These are phyloP conservation scores for Apistogramma diplotaenia DNA, from an alignment of 2,113 vertebrate species.

Conservation along the genomic window DNA sequence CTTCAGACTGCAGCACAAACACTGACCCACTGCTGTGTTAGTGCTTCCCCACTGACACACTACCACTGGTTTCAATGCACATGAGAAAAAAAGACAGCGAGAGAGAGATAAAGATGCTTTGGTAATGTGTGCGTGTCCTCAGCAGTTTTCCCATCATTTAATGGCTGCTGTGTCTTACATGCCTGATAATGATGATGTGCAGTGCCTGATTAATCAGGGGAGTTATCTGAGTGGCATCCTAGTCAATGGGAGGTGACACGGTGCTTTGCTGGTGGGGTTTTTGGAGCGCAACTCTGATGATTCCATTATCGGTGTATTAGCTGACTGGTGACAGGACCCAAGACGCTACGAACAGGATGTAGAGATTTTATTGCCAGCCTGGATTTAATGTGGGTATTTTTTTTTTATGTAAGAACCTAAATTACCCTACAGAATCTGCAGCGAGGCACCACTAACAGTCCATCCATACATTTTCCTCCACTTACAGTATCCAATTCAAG, in stretches of 20 bases:
- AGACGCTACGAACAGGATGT: constrained; percentile 19
- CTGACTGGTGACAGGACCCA: constrained; percentile 18
- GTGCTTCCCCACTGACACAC: constrained; percentile 68
- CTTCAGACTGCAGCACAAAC: constrained; percentile 66
- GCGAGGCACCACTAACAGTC: background rate
- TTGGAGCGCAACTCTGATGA: constrained; percentile 16
- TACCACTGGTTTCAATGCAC: constrained; percentile 40
- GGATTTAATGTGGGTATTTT: background rate
- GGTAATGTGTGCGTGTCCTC: constrained; percentile 1
- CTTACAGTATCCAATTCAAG: background rate
- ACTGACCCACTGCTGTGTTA: constrained; percentile 68
- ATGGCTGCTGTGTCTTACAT: constrained; percentile 44
- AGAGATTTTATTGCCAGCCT: background rate
- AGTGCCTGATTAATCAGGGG: constrained; percentile 33
- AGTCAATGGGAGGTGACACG: constrained; percentile 52
- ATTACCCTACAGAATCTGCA: background rate
- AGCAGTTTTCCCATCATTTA: constrained; percentile 17
- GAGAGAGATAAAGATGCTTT: background rate
- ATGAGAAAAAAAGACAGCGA: background rate
- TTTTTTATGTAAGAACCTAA: background rate
- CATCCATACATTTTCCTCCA: background rate
- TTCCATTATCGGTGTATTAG: constrained; percentile 31
- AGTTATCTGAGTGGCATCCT: constrained; percentile 32
- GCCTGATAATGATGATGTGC: constrained; percentile 41
- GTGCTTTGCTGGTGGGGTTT: constrained; percentile 34